Base-by-base conservation (phyloP, 2,113 vertebrate genomes). In the Mustela nigripes region DNA sequence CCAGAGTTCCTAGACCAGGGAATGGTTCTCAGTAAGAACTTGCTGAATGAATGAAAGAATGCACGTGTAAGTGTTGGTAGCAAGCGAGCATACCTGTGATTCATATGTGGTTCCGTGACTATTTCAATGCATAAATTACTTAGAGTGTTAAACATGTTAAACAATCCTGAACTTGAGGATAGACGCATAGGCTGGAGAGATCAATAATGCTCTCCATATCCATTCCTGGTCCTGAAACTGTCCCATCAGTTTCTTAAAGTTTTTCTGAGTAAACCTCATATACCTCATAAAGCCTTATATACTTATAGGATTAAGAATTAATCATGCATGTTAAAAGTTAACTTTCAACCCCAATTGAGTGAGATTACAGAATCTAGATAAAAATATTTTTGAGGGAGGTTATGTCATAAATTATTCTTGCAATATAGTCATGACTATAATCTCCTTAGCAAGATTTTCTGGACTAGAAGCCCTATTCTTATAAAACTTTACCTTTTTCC, bases 401-500 rank as follows among this genome's bases (percentile, higher is more conserved):
- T 67, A 48, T 26, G 31, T 12, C 21, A 36, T 50, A 48, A 63
- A 65, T 50, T 74, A 69, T 65, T 78, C 79, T 60, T 91, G 26
- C 9, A 69, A 56, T 62, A 89, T 21, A 82, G 33, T 58, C 8
- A 28, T 65, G 65, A 4, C 36, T 71, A n/a, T 67, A 45, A 39
- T 79, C 48, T 36, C 45, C 58, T 86, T 79, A 74, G 48, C 33
- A 15, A 79, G n/a, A 62, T 73, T 91, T 73, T 95, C 74, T 93
- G 21, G 5, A 33, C 14, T 63, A 10, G 12, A 79, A 56, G 11
- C 3, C 6, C 31, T 79, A 42, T 48, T 19, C 11, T 9, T 22
- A 81, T 78, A 96, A 96, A 83, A 73, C 12, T 7, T 76, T 42
- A 58, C 11, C 53, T 71, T 78, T 96, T 91, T 5, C 28, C 33